phyloP scores from a whole-genome alignment of 2,888 invertebrate genomes.

The Phengaris arion region DNA sequence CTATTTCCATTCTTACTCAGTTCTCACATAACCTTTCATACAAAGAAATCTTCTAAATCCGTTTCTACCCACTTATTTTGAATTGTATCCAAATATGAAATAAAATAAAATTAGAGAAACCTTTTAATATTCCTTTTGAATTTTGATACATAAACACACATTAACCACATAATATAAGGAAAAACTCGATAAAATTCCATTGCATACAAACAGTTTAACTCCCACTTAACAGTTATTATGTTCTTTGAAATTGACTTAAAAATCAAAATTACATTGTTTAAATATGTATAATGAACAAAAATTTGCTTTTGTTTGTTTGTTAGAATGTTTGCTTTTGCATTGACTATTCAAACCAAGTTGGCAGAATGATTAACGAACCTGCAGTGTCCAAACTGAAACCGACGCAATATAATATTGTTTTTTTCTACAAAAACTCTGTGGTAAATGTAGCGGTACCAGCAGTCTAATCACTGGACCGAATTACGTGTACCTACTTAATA shows the following conservation, averaged over 20 bases:
- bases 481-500: neutral
- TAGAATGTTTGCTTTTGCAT: too few species aligned
- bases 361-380: too few species aligned
- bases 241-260: neutral
- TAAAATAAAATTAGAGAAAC: neutral
- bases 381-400: too few species aligned
- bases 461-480: too few species aligned
- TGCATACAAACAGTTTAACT: slow-evolving; percentile 14
- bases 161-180: neutral
- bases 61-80: neutral
- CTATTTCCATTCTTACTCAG: neutral
- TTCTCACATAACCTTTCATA: neutral
- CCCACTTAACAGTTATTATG: slow-evolving; percentile 15
- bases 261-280: neutral
- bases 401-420: too few species aligned
- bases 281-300: neutral
- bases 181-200: slow-evolving; percentile 6
- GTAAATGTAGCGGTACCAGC: too few species aligned
- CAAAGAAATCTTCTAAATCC: neutral
- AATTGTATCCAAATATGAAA: neutral
- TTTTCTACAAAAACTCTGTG: too few species aligned
- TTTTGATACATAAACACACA: neutral
- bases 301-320: neutral
- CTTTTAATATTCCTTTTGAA: neutral
- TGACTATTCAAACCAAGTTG: too few species aligned